Base-by-base conservation (phyloP, 2,797 vertebrate species). In the Tangara arthus region DNA sequence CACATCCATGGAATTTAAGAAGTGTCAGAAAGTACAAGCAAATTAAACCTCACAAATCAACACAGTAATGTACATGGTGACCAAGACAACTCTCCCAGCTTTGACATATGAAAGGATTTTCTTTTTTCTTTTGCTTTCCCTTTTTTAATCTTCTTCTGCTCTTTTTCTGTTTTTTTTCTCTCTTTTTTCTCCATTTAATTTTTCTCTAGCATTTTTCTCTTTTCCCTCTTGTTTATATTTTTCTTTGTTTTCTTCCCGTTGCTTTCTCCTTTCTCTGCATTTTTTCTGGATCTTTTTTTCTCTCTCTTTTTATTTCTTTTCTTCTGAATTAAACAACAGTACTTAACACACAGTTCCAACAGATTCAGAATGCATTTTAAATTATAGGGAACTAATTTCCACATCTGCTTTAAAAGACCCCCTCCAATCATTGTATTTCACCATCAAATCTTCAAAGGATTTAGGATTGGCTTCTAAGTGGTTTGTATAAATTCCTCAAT, bases 401-500 rank as follows among this genome's bases (percentile, higher is more conserved):
- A 92, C 2, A 2, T 77, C 53, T 77, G 70, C 77, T 87, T 87
- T 86, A 89, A 90, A 35, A 90, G 81, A 18, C 19, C 15, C 12
- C 15, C 50, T 92, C 87, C 50, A 90, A 87, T 66, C 63, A 88
- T 9, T 82, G 86, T 39, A 87, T 76, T 89, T 90, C 63, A 95
- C 42, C 34, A 90, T 63, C 41, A 66, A 61, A 91, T 93, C 88
- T 92, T 89, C 93, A 92, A 90, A 94, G 81, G 24, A 79, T 69
- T 42, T 10, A 79, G 44, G 32, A 92, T 1, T 85, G 68, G 34
- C 49, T 93, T 91, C 81, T 94, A 91, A 70, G 79, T 66, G 49
- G 44, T 87, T 82, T 90, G 66, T 89, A 82, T 71, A 90, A 95
- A 94, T 90, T 88, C 66, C 78, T 69, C 61, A 86, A 32, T 52